A percentile compares a stretch with the other conserved stretches of the same genome.
Conservation (phyloP, 2,888 invertebrate genomes). For the Patella caerulea region DNA sequence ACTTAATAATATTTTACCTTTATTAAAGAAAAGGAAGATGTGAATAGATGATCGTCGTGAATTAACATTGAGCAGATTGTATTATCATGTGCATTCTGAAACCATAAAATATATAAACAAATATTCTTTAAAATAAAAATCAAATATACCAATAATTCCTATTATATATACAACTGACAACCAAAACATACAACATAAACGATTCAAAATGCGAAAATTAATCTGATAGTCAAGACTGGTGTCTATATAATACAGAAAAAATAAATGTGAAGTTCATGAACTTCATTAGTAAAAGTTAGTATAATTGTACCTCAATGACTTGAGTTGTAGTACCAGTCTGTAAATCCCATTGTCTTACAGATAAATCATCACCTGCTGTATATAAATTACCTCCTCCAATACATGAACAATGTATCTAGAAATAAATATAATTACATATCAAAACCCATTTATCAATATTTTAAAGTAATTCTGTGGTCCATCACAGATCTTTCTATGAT, state of each 20-base stretch:
- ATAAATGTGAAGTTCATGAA: too few species aligned
- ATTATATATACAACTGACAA: not conserved
- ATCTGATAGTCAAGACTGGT: too few species aligned
- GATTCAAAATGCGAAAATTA: not conserved
- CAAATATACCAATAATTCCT: too few species aligned
- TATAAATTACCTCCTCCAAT: slow-evolving; percentile 50
- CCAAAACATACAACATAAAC: not conserved
- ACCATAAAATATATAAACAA: not conserved
- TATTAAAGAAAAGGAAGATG: slow-evolving; percentile 65
- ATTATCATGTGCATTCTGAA: slow-evolving; percentile 66
- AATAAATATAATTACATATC: not conserved
- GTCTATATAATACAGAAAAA: too few species aligned
- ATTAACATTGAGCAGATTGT: slow-evolving; percentile 62
- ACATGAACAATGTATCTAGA: slow-evolving; percentile 55
- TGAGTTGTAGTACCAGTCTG: slow-evolving; percentile 30
- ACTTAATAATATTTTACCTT: slow-evolving; percentile 48
- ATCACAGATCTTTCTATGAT: too few species aligned
- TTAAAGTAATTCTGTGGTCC: too few species aligned
- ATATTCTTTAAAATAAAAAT: too few species aligned
- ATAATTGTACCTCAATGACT: slow-evolving; percentile 4
- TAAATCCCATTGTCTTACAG: slow-evolving; percentile 54
- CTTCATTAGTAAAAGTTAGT: too few species aligned
- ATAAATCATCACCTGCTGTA: slow-evolving; percentile 59
- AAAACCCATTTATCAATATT: too few species aligned
- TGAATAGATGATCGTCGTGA: slow-evolving; percentile 55